These are phyloP conservation scores for Magallana angulata DNA, from an alignment of 1,140 invertebrate genomes.

Conservation along the genomic window DNA sequence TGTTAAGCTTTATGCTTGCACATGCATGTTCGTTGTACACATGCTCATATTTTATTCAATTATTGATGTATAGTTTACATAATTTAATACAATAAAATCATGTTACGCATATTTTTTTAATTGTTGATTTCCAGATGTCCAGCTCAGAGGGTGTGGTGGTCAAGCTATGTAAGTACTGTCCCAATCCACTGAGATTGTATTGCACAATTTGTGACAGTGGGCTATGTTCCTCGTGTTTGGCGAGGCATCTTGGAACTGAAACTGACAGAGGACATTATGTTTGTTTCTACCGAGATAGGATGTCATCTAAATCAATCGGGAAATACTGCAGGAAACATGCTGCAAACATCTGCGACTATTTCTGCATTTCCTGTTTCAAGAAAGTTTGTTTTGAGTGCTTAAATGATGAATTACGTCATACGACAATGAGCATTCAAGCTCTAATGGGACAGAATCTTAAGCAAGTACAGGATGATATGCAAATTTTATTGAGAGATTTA, in stretches of 20 bases:
- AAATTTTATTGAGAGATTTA: background rate
- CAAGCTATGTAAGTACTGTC: background rate
- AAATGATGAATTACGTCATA: background rate
- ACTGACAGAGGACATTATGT: background rate
- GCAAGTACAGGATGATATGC: background rate
- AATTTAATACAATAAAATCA: too few relatives aligned
- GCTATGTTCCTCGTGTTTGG: background rate
- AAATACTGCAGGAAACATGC: background rate
- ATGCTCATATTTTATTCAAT: too few relatives aligned
- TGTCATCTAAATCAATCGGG: background rate
- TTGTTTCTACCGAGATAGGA: background rate
- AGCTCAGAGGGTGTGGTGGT: background rate
- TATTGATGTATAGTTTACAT: too few relatives aligned
- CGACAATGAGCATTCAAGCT: background rate
- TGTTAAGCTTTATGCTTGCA: too few relatives aligned
- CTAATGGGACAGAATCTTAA: background rate
- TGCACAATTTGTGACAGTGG: background rate
- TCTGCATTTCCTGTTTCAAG: background rate
- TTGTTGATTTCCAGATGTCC: background rate
- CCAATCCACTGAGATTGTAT: background rate
- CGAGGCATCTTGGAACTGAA: background rate
- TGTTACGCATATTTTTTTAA: too few relatives aligned
- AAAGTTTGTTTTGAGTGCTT: background rate
- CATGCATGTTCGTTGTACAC: too few relatives aligned
- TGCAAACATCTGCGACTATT: background rate